phyloP scores from a whole-genome alignment of 1,140 invertebrate genomes.

The Saxidomus purpurata region DNA sequence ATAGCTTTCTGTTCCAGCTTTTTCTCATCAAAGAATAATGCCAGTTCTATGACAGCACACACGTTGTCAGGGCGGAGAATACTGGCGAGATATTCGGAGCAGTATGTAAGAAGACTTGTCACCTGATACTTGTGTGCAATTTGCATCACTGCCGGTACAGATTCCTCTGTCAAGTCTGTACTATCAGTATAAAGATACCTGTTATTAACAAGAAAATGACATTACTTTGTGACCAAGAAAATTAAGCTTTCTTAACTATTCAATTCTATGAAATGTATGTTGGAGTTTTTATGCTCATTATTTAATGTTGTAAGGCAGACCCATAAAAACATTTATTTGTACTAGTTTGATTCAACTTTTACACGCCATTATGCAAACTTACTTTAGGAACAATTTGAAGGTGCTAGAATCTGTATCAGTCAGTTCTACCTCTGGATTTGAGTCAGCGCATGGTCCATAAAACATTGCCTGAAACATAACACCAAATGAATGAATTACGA shows the following conservation, averaged over 20 bases:
- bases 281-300: no score
- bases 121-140: constrained; percentile 39
- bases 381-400: constrained; percentile 18
- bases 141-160: not conserved
- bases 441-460: constrained; percentile 31
- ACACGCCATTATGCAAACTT: no score
- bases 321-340: no score
- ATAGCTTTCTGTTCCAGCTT: not conserved
- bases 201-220: no score
- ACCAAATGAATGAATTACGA: no score
- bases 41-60: constrained; percentile 19
- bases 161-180: constrained; percentile 9
- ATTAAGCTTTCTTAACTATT: no score
- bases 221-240: no score
- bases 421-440: not conserved
- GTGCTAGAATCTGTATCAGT: constrained; percentile 4
- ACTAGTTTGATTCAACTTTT: no score
- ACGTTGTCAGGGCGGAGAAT: not conserved
- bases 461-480: constrained; percentile 18
- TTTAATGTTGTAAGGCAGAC: no score
- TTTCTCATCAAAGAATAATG: constrained; percentile 30
- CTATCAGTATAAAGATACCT: constrained; percentile 29
- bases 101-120: constrained; percentile 20
- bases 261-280: no score
- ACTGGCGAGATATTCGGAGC: not conserved